Evolutionary conservation across 2,797 vertebrate genomes (phyloP).

Genomic region (Anas georgica): DNA sequence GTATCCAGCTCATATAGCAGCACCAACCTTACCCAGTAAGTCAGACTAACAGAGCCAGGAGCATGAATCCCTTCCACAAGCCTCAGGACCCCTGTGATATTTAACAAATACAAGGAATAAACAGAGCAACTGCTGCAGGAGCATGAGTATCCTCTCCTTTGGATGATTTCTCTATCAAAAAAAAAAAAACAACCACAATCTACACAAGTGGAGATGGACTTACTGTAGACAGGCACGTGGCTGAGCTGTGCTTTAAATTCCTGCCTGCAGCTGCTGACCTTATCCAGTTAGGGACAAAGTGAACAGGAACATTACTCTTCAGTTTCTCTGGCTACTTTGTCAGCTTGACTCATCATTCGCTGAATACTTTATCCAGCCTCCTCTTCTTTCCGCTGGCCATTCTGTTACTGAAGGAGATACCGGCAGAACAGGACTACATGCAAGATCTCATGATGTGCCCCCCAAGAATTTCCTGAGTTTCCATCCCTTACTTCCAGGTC

Average conservation of each 20-base stretch:
- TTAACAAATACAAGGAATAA: background rate
- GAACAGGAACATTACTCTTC: constrained; percentile 1
- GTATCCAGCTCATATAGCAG: background rate
- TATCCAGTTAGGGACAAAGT: background rate
- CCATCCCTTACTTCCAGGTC: background rate
- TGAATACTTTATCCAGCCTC: background rate
- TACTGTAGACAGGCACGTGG: background rate
- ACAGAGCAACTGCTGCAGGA: background rate
- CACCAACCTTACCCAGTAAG: background rate
- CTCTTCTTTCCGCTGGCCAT: background rate
- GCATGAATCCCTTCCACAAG: background rate
- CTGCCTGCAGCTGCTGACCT: background rate
- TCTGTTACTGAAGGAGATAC: background rate
- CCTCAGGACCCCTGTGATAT: background rate
- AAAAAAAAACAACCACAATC: background rate
- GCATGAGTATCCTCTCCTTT: background rate
- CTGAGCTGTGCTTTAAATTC: background rate
- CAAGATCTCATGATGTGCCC: background rate
- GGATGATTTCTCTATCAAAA: background rate
- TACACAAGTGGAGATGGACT: background rate
- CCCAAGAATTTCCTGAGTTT: background rate
- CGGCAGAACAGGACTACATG: background rate
- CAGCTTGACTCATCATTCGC: constrained; percentile 13
- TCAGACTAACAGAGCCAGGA: background rate
- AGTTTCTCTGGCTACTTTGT: background rate